These are phyloP conservation scores for Oryzias dopingdopingensis DNA, from an alignment of 2,797 vertebrate species.

Conservation along the genomic window DNA sequence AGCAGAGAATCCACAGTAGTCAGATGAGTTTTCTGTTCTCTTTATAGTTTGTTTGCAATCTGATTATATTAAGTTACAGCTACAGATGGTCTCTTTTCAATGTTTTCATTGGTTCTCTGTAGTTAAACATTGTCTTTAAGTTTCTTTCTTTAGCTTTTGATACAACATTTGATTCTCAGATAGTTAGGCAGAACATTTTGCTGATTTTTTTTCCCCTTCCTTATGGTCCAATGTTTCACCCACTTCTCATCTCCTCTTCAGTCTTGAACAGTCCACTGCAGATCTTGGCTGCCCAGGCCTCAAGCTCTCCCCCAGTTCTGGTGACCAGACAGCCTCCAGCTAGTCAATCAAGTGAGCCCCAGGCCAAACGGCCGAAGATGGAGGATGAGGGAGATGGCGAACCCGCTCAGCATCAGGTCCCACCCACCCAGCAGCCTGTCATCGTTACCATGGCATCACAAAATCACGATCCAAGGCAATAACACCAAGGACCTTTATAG, in stretches of 20 bases:
- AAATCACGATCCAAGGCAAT: slow-evolving; percentile 68
- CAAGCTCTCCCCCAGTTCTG: slow-evolving; percentile 90
- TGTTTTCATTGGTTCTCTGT: no score
- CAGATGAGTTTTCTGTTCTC: no score
- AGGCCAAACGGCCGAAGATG: slow-evolving; percentile 85
- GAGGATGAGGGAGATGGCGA: slow-evolving; percentile 76
- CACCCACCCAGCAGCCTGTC: slow-evolving; percentile 75
- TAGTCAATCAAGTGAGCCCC: slow-evolving; percentile 78
- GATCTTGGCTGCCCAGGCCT: slow-evolving; percentile 95
- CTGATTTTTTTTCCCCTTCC: not conserved
- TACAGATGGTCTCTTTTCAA: no score
- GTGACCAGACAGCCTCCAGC: slow-evolving; percentile 79
- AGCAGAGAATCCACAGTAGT: no score
- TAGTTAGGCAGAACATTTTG: no score
- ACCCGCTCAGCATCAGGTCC: slow-evolving; percentile 47
- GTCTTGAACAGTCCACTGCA: slow-evolving; percentile 92
- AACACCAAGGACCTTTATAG: slow-evolving; percentile 33
- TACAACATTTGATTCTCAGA: not conserved
- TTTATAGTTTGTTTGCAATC: no score
- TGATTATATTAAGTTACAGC: no score
- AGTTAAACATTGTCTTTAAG: no score
- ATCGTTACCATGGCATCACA: slow-evolving; percentile 77
- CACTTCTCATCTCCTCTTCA: slow-evolving; percentile 45
- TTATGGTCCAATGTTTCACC: no score
- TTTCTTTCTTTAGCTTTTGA: not conserved